Evolutionary conservation across 2,797 vertebrate species (phyloP), one percentile per base, ranked within the genome.

Genomic region (Poeciliopsis paucimaculata): DNA sequence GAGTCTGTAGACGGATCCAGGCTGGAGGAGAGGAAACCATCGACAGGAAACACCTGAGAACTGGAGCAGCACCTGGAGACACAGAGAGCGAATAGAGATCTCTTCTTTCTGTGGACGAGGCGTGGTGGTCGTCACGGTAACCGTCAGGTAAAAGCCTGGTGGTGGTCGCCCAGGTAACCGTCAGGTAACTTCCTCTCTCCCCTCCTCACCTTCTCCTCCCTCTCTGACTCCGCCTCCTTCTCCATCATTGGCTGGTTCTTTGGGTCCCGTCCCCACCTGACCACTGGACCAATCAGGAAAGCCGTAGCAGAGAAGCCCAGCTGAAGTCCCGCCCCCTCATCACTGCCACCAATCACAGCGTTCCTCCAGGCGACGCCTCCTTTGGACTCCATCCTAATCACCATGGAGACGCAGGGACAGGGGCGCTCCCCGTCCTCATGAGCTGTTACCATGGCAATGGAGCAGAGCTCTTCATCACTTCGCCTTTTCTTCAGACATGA

Each of bases 21-120:
- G 77, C 53, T 95, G 94, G 3, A 96, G 86, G 12, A 95, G 18
- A 11, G 94, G 91, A 77, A 92, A 95, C 95, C 95, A 96, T 1
- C 93, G 88, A 6, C 78, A 62, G 0, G 84, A 87, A 2, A 2
- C 53, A 57, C 90, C 92, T 18, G 89, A 82, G 73, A 95, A 88
- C 43, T 89, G 47, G 82, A 96, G 73, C 2, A 87, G 46, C 53
- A 94, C 84, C 94, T 94, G 79, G 10, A 76, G 2, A 51, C 49
- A 45, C 43, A 45, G 43, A 43, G 43, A 45, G 31, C 1, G 31
- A 34, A 34, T 12, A 45, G 43, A 45, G 43, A 34, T n/a, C n/a
- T n/a, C n/a, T n/a, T n/a, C n/a, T n/a, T n/a, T n/a, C n/a, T 34
- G 31, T 34, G 31, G 31, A 34, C 31, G 31, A 34, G 31, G 31